A percentile compares a stretch with the other conserved stretches of the same genome.
phyloP scores from a whole-genome alignment of 2,113 vertebrate genomes.

The Prunella himalayana region DNA sequence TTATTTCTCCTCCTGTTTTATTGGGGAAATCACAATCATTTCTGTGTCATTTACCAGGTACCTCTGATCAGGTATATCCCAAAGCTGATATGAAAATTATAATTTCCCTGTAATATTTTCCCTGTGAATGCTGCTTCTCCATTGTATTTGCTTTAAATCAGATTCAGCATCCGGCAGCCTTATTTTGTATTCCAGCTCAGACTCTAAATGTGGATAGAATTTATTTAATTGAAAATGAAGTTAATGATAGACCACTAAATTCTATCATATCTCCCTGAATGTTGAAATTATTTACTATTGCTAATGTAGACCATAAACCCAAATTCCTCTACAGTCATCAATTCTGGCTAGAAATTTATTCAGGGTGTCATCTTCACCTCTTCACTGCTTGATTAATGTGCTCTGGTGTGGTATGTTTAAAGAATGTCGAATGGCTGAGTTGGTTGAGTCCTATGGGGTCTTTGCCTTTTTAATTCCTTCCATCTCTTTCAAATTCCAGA shows the following conservation, averaged over 20 bases:
- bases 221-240: slow-evolving; percentile 11
- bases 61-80: background rate
- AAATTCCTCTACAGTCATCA: slow-evolving; percentile 43
- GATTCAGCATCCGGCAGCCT: background rate
- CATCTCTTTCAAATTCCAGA: slow-evolving; percentile 1
- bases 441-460: background rate
- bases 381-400: slow-evolving; percentile 49
- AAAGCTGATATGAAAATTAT: background rate
- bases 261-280: background rate
- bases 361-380: slow-evolving; percentile 47
- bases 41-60: background rate
- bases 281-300: slow-evolving; percentile 35
- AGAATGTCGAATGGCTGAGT: background rate
- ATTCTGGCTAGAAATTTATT: slow-evolving; percentile 55
- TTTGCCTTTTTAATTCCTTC: background rate
- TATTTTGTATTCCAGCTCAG: background rate
- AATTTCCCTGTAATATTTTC: background rate
- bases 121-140: background rate
- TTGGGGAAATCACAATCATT: background rate
- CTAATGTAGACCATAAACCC: slow-evolving; percentile 45
- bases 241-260: background rate
- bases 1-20: background rate
- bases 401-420: background rate
- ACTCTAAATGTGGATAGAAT: background rate
- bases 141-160: background rate